Evolutionary conservation across 2,888 invertebrate species (phyloP), one percentile per base, ranked within the genome.

Genomic region (Amphipoea lucens): DNA sequence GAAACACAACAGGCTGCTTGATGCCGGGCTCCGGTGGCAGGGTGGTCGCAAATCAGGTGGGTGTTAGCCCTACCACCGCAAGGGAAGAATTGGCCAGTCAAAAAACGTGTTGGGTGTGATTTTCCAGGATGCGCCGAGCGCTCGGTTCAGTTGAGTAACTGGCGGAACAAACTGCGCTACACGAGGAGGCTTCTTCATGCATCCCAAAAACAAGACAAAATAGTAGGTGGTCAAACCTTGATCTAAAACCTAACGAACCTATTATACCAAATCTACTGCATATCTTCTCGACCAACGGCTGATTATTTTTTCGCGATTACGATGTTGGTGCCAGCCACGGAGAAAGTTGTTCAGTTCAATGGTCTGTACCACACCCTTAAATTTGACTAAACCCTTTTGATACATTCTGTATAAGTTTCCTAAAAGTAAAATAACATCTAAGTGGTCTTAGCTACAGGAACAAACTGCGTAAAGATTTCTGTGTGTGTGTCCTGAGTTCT

Each of bases 191-290:
- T 40, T 40, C 40, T 40, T 40, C 40, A 40, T 40, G 4, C 4
- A 40, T 40, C 40, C 40, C 40, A 40, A 40, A 81, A n/a, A 85
- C 67, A 83, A 42, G 17, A 71, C 40, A 29, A 51, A 54, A 68
- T 51, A 66, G 48, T 48, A 29, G 29, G 29, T 54, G 40, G 40
- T 73, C 36, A 70, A 79, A 69, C 20, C 29, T 62, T 29, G 48
- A 57, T 20, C 20, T 54, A 12, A 42, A 48, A 40, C 23, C 57
- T 66, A 14, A 54, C 12, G 70, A 57, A 57, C n/a, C n/a, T 57
- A 11, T n/a, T 57, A 11, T 57, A 57, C 57, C 57, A 57, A 57
- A 57, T 57, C 57, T n/a, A 60, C n/a, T 0, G 12, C 54, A 57
- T 23, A 57, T 23, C 23, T 23, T 20, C 23, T 54, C 54, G 11